Base-by-base conservation (phyloP, 2,797 vertebrate species). In the Dipus sagitta region DNA sequence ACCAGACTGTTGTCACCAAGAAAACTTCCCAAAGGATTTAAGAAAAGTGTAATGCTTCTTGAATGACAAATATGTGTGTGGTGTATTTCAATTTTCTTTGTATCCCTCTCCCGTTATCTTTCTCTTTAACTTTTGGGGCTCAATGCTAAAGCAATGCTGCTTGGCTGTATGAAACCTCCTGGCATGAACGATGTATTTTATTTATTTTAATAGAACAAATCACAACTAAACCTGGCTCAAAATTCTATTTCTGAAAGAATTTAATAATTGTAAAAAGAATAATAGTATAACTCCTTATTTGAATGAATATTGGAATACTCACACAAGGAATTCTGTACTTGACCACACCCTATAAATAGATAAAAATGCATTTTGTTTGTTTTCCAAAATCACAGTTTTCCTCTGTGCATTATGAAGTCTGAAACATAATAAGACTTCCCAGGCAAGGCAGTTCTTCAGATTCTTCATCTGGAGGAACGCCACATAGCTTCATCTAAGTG, bases 301-400 rank as follows among this genome's bases (percentile, higher is more conserved):
- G 47, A 2, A 23, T 18, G 2, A 26, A 17, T 58, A 70, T 32
- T 68, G 0, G 30, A 67, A 78, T 34, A 58, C 7, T 38, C 65
- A 26, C 5, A 84, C 87, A 17, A 86, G 28, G 5, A 60, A 65
- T 65, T 60, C 0, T 52, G 18, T 84, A 76, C 74, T 80, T 91
- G 47, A 67, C 24, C 21, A 72, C 20, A 72, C n/a, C 12, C 68
- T 79, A 84, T 47, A 70, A 60, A 26, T 24, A 58, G 47, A 67
- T 47, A 38, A 26, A 78, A 58, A 47, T 47, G 47, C 11, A 13
- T 23, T 54, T 88, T 85, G 90, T 21, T 9, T 78, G 13, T 58
- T 88, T 86, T 81, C 15, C 32, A 95, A 96, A 83, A 60, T 14
- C 9, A 58, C 38, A n/a, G 24, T 17, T 71, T 67, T 80, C 21